Evolutionary conservation across 2,797 vertebrate genomes (phyloP).

Genomic region (Geotrypetes seraphini): DNA sequence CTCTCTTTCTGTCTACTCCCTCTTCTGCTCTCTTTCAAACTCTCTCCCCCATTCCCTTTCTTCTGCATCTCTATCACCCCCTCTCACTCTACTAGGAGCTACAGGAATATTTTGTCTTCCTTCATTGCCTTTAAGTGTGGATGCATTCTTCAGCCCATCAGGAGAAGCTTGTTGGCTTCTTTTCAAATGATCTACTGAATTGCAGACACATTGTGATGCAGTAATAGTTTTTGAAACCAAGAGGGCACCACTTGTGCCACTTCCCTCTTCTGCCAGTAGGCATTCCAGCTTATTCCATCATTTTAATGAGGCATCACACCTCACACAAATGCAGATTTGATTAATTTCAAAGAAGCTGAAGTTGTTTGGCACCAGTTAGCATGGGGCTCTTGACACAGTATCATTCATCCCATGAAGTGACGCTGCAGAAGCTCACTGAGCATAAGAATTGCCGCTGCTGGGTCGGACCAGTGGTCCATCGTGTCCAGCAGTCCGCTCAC

Average conservation of each 20-base stretch:
- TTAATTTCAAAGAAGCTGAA: slow-evolving; percentile 67
- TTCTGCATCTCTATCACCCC: neutral
- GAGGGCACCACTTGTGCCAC: slow-evolving; percentile 51
- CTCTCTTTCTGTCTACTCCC: no score
- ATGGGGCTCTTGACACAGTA: slow-evolving; percentile 48
- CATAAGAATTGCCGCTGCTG: no score
- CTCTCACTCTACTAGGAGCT: neutral
- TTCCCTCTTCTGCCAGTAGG: slow-evolving; percentile 52
- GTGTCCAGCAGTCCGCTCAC: no score
- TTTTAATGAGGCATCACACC: slow-evolving; percentile 68
- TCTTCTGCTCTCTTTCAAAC: no score
- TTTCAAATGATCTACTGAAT: slow-evolving; percentile 48
- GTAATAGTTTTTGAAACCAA: slow-evolving; percentile 68
- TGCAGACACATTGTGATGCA: slow-evolving; percentile 55
- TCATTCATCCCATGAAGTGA: slow-evolving; percentile 54
- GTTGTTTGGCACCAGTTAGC: slow-evolving; percentile 53
- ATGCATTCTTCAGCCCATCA: neutral
- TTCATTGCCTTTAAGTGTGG: slow-evolving; percentile 7
- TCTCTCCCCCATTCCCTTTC: neutral
- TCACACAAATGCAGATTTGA: slow-evolving; percentile 65
- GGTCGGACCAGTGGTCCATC: no score
- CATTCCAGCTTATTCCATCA: slow-evolving; percentile 48
- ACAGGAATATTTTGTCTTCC: neutral
- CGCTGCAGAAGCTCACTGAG: slow-evolving; percentile 47
- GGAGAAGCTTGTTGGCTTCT: slow-evolving; percentile 36